Percentiles rank a stretch among this genome's conserved stretches.
Conservation (phyloP, 2,888 invertebrate genomes). For the Epinotia demarniana region DNA sequence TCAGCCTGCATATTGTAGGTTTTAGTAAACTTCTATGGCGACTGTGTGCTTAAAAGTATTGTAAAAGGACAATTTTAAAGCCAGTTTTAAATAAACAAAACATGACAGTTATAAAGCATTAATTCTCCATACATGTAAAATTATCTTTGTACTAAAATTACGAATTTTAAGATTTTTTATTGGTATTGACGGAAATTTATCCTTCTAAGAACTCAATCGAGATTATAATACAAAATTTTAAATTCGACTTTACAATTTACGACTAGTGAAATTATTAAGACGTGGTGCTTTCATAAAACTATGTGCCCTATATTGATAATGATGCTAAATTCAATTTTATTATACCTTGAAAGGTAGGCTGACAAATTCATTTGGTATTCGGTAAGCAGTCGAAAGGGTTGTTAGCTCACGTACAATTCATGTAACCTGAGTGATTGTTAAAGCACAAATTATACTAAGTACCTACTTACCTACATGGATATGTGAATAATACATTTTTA, state of each 20-base stretch:
- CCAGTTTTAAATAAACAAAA: constrained; percentile 22
- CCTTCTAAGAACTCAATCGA: constrained; percentile 20
- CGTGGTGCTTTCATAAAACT: constrained; percentile 47
- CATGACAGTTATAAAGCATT: constrained; percentile 23
- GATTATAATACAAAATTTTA: constrained; percentile 30
- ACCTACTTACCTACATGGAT: constrained; percentile 47
- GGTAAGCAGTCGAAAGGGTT: constrained; percentile 44
- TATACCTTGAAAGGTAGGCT: constrained; percentile 35
- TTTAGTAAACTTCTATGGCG: constrained; percentile 48
- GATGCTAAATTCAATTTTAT: constrained; percentile 41
- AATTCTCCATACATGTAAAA: not conserved
- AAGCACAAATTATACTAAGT: constrained; percentile 59
- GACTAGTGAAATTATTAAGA: constrained; percentile 42
- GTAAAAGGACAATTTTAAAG: constrained; percentile 28
- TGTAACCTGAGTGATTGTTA: constrained; percentile 61
- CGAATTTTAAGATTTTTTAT: constrained; percentile 18
- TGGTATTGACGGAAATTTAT: constrained; percentile 14
- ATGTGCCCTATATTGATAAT: constrained; percentile 46
- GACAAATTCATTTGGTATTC: constrained; percentile 16
- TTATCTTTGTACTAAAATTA: constrained; percentile 12
- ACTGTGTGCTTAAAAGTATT: constrained; percentile 47
- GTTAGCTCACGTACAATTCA: constrained; percentile 47
- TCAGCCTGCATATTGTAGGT: constrained; percentile 81
- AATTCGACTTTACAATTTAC: constrained; percentile 39
- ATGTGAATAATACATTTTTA: constrained; percentile 53